Evolutionary conservation across 2,888 invertebrate genomes (phyloP).

Genomic region (Melanargia galathea): DNA sequence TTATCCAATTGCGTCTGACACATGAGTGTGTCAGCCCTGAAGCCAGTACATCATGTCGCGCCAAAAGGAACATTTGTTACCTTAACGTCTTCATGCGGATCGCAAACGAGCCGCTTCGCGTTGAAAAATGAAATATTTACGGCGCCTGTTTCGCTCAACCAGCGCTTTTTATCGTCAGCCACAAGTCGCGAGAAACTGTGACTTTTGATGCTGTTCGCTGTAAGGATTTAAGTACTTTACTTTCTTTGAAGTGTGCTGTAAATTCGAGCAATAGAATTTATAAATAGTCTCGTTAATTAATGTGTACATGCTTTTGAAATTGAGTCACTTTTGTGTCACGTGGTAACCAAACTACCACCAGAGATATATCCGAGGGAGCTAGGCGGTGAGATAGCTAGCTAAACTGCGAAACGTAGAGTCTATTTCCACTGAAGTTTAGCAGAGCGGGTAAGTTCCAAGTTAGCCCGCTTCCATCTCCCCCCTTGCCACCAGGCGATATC

Average conservation of each 20-base stretch:
- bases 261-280: neutral
- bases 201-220: neutral
- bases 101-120: constrained; percentile 52
- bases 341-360: too few species aligned
- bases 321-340: too few species aligned
- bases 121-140: constrained; percentile 48
- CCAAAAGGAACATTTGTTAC: constrained; percentile 37
- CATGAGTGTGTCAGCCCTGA: neutral
- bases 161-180: neutral
- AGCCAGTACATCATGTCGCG: neutral
- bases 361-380: too few species aligned
- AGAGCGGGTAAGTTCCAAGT: too few species aligned
- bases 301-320: too few species aligned
- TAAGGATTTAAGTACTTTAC: neutral
- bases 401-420: too few species aligned
- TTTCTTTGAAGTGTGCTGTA: constrained; percentile 11
- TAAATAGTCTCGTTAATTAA: neutral
- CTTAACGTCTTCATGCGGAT: constrained; percentile 58
- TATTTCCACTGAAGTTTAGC: too few species aligned
- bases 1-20: too few species aligned
- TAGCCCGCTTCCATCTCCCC: too few species aligned
- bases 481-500: too few species aligned
- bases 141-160: constrained; percentile 23
- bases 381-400: too few species aligned
- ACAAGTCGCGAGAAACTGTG: neutral